A percentile compares a stretch with the other conserved stretches of the same genome.
Evolutionary conservation across 1,140 invertebrate genomes (phyloP).

Genomic region (Physella acuta): DNA sequence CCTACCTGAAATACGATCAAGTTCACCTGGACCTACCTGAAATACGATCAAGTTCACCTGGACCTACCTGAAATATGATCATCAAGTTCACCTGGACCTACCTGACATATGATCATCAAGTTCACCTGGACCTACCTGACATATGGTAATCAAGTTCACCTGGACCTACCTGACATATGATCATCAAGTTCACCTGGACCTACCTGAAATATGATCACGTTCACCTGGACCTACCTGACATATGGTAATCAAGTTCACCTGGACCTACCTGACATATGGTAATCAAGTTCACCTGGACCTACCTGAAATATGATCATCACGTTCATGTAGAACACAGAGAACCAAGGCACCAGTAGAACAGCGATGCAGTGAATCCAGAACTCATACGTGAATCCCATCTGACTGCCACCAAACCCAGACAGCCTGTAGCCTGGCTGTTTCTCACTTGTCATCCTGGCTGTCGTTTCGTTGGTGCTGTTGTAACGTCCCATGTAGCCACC

Average conservation of each 20-base stretch:
- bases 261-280: not conserved
- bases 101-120: not conserved
- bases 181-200: not conserved
- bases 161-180: not conserved
- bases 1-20: not conserved
- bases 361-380: slow-evolving; percentile 53
- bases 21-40: not conserved
- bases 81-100: too few relatives aligned
- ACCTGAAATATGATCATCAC: slow-evolving; percentile 34
- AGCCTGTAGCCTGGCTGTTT: too few relatives aligned
- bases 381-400: slow-evolving; percentile 40
- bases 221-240: too few relatives aligned
- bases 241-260: not conserved
- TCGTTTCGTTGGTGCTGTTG: not conserved
- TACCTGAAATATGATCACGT: too few relatives aligned
- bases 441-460: slow-evolving; percentile 7
- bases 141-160: not conserved
- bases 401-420: slow-evolving; percentile 36
- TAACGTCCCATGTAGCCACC: not conserved
- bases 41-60: too few relatives aligned
- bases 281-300: not conserved
- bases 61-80: too few relatives aligned
- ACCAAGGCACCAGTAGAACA: slow-evolving; percentile 44
- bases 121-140: not conserved
- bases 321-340: slow-evolving; percentile 43